Percentiles rank a stretch among this genome's conserved stretches.
phyloP scores from a whole-genome alignment of 2,797 vertebrate genomes.

The Helarctos malayanus region DNA sequence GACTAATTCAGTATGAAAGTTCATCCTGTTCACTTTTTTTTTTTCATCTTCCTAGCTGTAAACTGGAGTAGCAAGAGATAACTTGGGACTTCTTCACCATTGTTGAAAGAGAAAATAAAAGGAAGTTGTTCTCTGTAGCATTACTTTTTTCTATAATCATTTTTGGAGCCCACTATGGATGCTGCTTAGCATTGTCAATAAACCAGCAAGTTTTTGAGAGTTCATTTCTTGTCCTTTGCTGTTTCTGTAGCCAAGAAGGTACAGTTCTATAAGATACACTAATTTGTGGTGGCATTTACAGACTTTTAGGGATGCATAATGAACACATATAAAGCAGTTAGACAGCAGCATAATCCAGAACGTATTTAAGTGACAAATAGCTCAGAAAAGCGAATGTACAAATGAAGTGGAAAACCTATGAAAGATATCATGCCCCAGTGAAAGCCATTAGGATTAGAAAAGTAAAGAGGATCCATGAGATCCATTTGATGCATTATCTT shows the following conservation, averaged over 20 bases:
- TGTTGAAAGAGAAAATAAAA: conserved; percentile 28
- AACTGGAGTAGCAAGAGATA: not conserved
- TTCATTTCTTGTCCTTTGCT: not conserved
- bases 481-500: not conserved
- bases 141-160: not conserved
- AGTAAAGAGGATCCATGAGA: not conserved
- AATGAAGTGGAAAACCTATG: not conserved
- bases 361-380: not conserved
- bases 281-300: not conserved
- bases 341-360: not conserved
- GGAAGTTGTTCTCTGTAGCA: not conserved
- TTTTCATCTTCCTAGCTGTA: not conserved
- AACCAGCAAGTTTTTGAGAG: not conserved
- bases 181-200: not conserved
- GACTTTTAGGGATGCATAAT: not conserved
- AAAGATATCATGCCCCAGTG: not conserved
- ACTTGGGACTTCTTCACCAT: not conserved
- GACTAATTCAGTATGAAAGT: not conserved
- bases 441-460: not conserved
- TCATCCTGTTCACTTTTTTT: not conserved
- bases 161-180: not conserved
- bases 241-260: not conserved
- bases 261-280: not conserved
- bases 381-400: not conserved
- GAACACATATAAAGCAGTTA: conserved; percentile 12